phyloP scores from a whole-genome alignment of 2,113 vertebrate genomes.

The Pachycephala philippinensis region DNA sequence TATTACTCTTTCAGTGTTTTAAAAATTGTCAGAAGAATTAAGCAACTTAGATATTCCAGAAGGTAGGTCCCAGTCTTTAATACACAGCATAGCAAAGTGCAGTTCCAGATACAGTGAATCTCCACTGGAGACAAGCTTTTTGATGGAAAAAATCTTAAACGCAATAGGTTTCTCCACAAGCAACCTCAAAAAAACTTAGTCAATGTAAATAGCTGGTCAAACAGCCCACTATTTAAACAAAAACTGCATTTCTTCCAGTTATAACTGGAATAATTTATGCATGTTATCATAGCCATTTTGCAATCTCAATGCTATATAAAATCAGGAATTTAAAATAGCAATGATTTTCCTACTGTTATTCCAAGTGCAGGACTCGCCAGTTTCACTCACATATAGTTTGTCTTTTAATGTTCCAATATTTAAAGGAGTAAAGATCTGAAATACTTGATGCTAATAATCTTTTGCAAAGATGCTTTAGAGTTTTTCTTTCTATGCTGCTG shows the following conservation, averaged over 20 bases:
- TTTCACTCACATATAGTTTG: not conserved
- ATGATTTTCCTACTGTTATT: not conserved
- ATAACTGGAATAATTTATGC: not conserved
- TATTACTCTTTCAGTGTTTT: not conserved
- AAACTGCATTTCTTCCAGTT: not conserved
- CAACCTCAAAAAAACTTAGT: not conserved
- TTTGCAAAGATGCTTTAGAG: not conserved
- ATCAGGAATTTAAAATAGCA: not conserved
- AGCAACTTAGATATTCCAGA: not conserved
- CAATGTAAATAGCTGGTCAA: not conserved
- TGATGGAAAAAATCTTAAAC: not conserved
- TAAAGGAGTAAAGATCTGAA: not conserved
- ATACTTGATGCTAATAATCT: not conserved
- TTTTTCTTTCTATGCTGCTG: not conserved
- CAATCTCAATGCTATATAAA: not conserved
- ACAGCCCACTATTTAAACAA: not conserved
- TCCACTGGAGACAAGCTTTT: not conserved
- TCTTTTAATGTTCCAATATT: not conserved
- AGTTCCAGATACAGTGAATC: not conserved
- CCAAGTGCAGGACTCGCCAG: not conserved
- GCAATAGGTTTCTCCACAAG: not conserved
- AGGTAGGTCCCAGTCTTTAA: not conserved
- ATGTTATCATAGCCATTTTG: not conserved
- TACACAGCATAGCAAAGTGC: not conserved
- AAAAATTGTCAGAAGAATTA: not conserved